These are phyloP conservation scores for Dynastes hyllus DNA, from an alignment of 2,888 invertebrate species.

Conservation along the genomic window DNA sequence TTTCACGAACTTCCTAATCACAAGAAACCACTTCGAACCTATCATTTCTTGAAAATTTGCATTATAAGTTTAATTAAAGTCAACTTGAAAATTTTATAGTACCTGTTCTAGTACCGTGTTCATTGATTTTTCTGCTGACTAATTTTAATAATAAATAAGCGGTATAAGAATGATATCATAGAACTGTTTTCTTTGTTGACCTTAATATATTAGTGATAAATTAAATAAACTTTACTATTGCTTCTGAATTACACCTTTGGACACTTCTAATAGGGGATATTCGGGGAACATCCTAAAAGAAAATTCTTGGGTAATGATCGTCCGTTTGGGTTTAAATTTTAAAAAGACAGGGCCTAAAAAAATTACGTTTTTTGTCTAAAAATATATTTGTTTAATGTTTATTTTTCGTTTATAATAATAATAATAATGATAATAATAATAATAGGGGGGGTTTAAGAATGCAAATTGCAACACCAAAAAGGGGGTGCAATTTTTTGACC, in stretches of 20 bases:
- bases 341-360: too few species aligned
- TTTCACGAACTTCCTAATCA: too few species aligned
- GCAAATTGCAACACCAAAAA: too few species aligned
- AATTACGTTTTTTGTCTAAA: too few species aligned
- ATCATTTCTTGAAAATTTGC: not conserved
- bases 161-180: slow-evolving; percentile 18
- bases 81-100: not conserved
- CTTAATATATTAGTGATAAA: slow-evolving; percentile 7
- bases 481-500: too few species aligned
- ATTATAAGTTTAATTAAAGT: not conserved
- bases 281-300: not conserved
- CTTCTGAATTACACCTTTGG: not conserved
- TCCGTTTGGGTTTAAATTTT: too few species aligned
- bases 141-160: slow-evolving; percentile 19
- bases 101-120: slow-evolving; percentile 10
- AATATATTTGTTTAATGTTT: too few species aligned
- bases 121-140: slow-evolving; percentile 5
- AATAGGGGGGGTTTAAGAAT: too few species aligned
- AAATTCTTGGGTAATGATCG: too few species aligned
- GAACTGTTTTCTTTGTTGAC: not conserved
- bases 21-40: too few species aligned
- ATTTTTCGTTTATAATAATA: too few species aligned
- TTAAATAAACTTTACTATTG: not conserved
- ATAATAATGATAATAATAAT: too few species aligned
- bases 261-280: not conserved